Base-by-base conservation (phyloP, 2,797 vertebrate species). In the Ctenochaetus hawaiiensis region DNA sequence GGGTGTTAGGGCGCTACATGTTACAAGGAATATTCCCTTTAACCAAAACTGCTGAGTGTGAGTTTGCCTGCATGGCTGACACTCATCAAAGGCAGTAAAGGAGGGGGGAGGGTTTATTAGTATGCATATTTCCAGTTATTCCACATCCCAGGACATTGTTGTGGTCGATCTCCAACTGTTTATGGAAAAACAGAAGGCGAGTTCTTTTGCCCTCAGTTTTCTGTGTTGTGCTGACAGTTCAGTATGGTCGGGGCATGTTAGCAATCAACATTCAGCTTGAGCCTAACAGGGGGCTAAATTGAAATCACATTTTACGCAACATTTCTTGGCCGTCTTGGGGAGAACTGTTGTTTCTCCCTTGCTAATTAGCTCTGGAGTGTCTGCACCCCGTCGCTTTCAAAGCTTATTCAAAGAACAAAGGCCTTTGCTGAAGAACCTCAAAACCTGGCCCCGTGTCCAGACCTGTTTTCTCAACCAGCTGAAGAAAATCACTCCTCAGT, bases 121-220 rank as follows among this genome's bases (percentile, higher is more conserved):
- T 26, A 5, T 9, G 62, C 80, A 84, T 64, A 86, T 78, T 83
- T 92, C 76, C 73, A 82, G 83, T 75, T 81, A 77, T 72, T 67
- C 84, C 68, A 58, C 71, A 52, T 73, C 63, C 44, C 17, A 8
- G 43, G 53, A 59, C 76, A 77, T 87, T 89, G 84, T 89, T 91
- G 84, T 87, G 90, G 82, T 89, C 51, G 67, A 6, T 77, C 47
- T 89, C 45, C 51, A 79, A 23, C 61, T 90, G 89, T 90, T 94
- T 89, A 91, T 89, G 81, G 86, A 70, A 82, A 87, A 90, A 90
- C 88, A 85, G 61, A 67, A 83, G 72, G 72, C 22, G 0, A 43
- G 63, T 18, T 77, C 43, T 81, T 75, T 60, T 58, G 39, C 78
- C 75, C 65, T 60, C 44, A 56, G 43, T 83, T 16, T 54, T 72